These are phyloP conservation scores for Porites australiensis DNA, from an alignment of 64 coral and sea anemone genomes.

Conservation along the genomic window DNA sequence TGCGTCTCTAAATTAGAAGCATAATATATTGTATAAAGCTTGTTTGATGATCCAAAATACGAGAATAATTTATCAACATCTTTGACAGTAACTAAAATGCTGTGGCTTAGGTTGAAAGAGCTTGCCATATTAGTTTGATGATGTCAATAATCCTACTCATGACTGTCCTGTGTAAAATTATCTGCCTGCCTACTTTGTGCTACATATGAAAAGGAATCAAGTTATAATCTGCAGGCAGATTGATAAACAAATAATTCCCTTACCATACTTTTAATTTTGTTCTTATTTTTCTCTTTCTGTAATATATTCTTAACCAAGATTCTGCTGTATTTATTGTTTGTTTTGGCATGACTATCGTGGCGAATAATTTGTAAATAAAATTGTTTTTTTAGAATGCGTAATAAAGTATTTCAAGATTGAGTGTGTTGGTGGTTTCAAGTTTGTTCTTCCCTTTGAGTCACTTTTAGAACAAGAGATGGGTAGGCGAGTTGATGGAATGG, in stretches of 20 bases:
- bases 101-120: no score
- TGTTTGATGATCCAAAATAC: background rate
- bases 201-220: background rate
- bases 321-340: background rate
- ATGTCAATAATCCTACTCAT: no score
- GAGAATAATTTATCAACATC: background rate
- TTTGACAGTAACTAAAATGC: background rate
- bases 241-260: background rate
- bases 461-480: background rate
- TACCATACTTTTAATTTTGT: background rate
- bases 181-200: background rate
- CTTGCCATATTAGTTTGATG: no score
- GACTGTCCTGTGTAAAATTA: background rate
- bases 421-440: no score
- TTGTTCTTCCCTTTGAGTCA: background rate
- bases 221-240: background rate
- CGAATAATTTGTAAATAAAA: constrained; percentile 9
- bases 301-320: background rate
- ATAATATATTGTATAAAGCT: background rate
- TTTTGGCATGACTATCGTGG: background rate
- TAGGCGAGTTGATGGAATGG: no score
- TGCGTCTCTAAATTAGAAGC: background rate
- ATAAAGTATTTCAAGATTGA: constrained; percentile 12
- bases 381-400: background rate
- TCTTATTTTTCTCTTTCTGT: background rate